Evolutionary conservation across 2,888 invertebrate species (phyloP).

Genomic region (Caenorhabditis doughertyi): DNA sequence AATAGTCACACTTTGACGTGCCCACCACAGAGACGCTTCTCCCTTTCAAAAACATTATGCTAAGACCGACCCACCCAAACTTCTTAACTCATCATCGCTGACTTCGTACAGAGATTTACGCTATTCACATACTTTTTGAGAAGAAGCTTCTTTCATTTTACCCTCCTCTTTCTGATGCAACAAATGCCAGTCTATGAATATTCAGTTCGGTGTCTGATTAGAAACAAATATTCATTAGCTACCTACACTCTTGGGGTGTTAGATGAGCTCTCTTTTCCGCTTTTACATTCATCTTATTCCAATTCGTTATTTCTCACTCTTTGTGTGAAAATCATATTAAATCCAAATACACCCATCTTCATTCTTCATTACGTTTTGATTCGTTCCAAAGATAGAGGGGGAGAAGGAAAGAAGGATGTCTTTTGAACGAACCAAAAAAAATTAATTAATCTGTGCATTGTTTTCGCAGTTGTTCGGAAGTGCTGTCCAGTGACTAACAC

Average conservation of each 20-base stretch:
- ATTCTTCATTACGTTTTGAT: constrained; percentile 51
- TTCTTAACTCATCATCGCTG: constrained; percentile 62
- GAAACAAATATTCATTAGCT: constrained; percentile 57
- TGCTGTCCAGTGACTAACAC: constrained; percentile 33
- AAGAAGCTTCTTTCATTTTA: neutral
- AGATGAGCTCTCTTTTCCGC: neutral
- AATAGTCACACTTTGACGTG: constrained; percentile 58
- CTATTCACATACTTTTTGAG: constrained; percentile 42
- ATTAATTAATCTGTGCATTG: constrained; percentile 58
- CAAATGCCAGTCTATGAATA: constrained; percentile 47
- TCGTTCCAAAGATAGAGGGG: constrained; percentile 47
- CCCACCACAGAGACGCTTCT: constrained; percentile 22
- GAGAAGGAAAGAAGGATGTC: constrained; percentile 18
- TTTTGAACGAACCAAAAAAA: constrained; percentile 46
- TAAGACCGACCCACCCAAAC: constrained; percentile 62
- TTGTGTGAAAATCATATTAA: constrained; percentile 51
- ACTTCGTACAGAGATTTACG: constrained; percentile 59
- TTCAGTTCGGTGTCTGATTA: constrained; percentile 47
- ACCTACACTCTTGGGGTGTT: constrained; percentile 7
- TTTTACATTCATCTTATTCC: constrained; percentile 7
- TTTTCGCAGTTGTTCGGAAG: constrained; percentile 47
- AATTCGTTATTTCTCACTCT: constrained; percentile 36
- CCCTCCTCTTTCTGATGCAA: constrained; percentile 1
- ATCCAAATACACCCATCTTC: constrained; percentile 32
- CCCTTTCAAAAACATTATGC: constrained; percentile 60